These are phyloP conservation scores for Herminia tarsipennalis DNA, from an alignment of 2,888 invertebrate species.

Conservation along the genomic window DNA sequence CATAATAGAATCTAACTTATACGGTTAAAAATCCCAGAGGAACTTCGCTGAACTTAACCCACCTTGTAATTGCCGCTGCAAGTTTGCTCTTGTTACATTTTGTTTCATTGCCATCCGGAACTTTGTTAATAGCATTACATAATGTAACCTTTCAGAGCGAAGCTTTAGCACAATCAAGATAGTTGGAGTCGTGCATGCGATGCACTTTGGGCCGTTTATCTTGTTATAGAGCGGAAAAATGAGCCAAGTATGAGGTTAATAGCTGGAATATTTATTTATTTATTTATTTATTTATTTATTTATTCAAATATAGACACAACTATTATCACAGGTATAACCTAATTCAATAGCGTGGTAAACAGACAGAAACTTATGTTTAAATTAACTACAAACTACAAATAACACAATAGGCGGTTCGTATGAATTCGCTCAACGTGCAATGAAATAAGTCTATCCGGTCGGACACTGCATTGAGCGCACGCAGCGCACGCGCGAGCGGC, in stretches of 20 bases:
- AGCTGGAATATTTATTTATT: neutral
- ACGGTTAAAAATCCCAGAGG: conserved; percentile 37
- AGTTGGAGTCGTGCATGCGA: conserved; percentile 31
- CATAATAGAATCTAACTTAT: conserved; percentile 49
- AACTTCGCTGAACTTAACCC: conserved; percentile 39
- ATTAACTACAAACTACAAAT: too few relatives aligned
- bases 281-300: too few relatives aligned
- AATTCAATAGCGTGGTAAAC: too few relatives aligned
- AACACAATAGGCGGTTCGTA: too few relatives aligned
- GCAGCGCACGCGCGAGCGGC: too few relatives aligned
- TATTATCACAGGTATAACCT: too few relatives aligned
- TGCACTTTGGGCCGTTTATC: conserved; percentile 19
- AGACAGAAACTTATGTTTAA: too few relatives aligned
- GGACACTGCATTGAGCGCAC: too few relatives aligned
- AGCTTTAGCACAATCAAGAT: conserved; percentile 32
- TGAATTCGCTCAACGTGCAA: too few relatives aligned
- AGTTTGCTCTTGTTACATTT: conserved; percentile 37
- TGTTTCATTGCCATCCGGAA: conserved; percentile 48
- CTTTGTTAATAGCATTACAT: conserved; percentile 43
- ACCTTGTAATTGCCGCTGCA: conserved; percentile 37
- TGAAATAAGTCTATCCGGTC: too few relatives aligned
- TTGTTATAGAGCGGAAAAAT: conserved; percentile 9
- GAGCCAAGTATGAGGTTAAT: conserved; percentile 3
- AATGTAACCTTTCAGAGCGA: conserved; percentile 39
- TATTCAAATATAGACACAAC: too few relatives aligned